Conservation (phyloP, 2,888 invertebrate genomes). For the Busseola fusca region DNA sequence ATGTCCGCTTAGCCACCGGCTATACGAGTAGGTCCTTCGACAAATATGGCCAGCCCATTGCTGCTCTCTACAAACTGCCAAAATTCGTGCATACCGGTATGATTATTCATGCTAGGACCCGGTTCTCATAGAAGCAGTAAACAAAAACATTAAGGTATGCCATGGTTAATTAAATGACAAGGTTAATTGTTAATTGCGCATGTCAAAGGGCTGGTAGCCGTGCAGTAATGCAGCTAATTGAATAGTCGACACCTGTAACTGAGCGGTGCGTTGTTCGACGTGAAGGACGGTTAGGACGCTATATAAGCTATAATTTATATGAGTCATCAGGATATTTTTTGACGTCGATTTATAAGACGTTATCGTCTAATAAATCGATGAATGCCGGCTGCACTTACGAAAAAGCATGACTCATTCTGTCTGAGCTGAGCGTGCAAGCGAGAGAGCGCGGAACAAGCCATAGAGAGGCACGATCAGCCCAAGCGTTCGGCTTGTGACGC, state of each 20-base stretch:
- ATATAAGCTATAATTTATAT: background rate
- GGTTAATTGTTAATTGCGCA: constrained; percentile 48
- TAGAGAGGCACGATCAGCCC: too few relatives aligned
- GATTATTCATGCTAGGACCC: background rate
- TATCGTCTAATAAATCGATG: too few relatives aligned
- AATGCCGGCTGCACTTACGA: too few relatives aligned
- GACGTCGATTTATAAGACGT: too few relatives aligned
- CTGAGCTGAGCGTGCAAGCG: too few relatives aligned
- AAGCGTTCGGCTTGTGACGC: too few relatives aligned
- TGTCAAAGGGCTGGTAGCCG: constrained; percentile 50
- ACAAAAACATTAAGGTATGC: constrained; percentile 25
- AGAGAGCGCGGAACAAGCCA: too few relatives aligned
- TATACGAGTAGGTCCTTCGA: background rate
- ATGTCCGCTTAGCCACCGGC: too few relatives aligned
- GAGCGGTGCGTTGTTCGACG: background rate
- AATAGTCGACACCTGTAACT: constrained; percentile 21
- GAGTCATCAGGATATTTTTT: background rate
- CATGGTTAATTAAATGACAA: constrained; percentile 38
- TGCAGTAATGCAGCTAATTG: constrained; percentile 44
- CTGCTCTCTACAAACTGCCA: background rate
- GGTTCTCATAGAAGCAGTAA: constrained; percentile 7
- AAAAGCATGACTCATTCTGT: too few relatives aligned
- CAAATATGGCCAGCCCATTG: background rate
- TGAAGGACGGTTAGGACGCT: background rate
- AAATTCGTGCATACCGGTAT: too few relatives aligned